Evolutionary conservation across 2,797 vertebrate species (phyloP), one percentile per base, ranked within the genome.

Genomic region (Muscicapa comitata): DNA sequence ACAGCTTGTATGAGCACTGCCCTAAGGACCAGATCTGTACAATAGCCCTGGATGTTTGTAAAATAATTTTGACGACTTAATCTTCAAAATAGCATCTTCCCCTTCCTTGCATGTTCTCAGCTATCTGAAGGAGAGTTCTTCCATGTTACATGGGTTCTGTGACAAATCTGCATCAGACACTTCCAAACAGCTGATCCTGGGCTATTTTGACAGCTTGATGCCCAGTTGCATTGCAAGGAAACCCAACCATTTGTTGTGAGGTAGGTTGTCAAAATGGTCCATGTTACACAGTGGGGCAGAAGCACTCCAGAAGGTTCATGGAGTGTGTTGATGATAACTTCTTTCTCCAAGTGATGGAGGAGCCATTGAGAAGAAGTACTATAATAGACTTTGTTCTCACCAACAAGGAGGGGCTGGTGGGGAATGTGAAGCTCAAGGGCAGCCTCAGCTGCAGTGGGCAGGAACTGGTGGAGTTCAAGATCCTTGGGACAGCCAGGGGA

Each of bases 21-120:
- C 1, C 4, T 43, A 19, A 26, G 9, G 29, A 57, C 28, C 13
- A 58, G 19, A n/a, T 76, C 7, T 2, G 1, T 7, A 9, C 26
- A 75, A 2, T 53, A 37, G 25, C 38, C 18, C 5, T 71, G 5
- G 10, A 13, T 1, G 7, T 77, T 48, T 93, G 33, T 70, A 17
- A 91, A 59, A 67, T 62, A 51, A 59, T 67, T 58, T 72, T 85
- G 25, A 76, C 13, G 42, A 5, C 13, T 50, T 66, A 35, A 11
- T 68, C 11, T 67, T 91, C n/a, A 61, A 50, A 94, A 72, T 3
- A 26, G 4, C 2, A 6, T n/a, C 15, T 83, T 67, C 11, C 26
- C 4, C 4, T n/a, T 86, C 19, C 48, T 76, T 6, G 1, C 14
- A 31, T 33, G 7, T 78, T 83, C 17, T 71, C 11, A 25, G 40